Evolutionary conservation across 2,888 invertebrate species (phyloP), one percentile per base, ranked within the genome.

Genomic region (Drosophila heteroneura): DNA sequence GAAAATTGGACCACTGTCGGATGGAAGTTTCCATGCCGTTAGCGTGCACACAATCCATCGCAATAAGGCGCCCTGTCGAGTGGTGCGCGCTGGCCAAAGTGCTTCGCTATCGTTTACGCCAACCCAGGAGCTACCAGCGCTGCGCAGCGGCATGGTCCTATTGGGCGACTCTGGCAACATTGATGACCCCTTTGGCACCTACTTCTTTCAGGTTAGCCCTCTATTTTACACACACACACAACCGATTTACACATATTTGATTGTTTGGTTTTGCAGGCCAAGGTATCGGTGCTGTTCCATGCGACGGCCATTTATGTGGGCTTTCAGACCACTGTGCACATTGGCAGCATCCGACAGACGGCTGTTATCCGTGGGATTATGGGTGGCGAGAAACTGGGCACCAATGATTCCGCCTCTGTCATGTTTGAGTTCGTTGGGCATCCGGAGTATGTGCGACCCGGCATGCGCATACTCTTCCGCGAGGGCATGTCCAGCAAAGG

Each of bases 301-400:
- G 95, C 97, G 0, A 97, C 96, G 0, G 96, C 96, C 19, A 97
- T 98, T 72, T 96, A 95, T 76, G 96, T 96, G 6, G 97, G 97
- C 35, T 97, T 97, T 93, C 97, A 97, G 93, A 97, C 98, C 28
- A 99, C 99, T 0, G 97, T 99, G 0, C 98, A 99, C 93, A 97
- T 99, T 61, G 99, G 98, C 0, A 99, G 98, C 87, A 97, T 99
- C 10, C 94, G 99, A 0, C 99, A 99, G 94, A 99, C 99, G 0
- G 99, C 98, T n/a, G 96, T 97, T 12, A 96, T 99, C 57, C 96
- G 97, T 85, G 97, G 96, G 26, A 96, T 96, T 74, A 95, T 95
- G 94, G 95, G 94, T 16, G 91, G 92, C 32, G 93, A 92, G 37
- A 92, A 92, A 67, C 90, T 95, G 1, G 93, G 97, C 44, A 97